A percentile compares a stretch with the other conserved stretches of the same genome.
Conservation (phyloP, 2,113 vertebrate species). For the Capricornis sumatraensis region DNA sequence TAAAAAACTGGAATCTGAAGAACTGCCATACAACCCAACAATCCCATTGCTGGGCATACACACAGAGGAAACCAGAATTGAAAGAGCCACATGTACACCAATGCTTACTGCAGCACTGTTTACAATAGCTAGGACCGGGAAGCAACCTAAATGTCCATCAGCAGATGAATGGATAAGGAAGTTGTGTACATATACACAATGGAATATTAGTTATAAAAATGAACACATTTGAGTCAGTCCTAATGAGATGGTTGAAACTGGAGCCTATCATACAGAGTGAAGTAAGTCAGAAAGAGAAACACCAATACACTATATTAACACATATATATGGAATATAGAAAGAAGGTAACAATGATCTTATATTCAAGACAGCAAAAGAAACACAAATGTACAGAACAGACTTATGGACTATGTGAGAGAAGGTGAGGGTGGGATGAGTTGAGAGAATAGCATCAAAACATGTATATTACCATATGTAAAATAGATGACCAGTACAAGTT, state of each 20-base stretch:
- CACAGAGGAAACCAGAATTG: not conserved
- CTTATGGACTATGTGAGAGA: not conserved
- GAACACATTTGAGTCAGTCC: not conserved
- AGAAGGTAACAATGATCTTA: not conserved
- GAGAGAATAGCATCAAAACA: not conserved
- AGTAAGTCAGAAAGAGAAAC: not conserved
- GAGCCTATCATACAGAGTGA: not conserved
- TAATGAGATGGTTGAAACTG: not conserved
- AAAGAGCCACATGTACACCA: not conserved
- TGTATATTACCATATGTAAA: not conserved
- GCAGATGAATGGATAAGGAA: not conserved
- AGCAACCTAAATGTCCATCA: not conserved
- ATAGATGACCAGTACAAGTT: not conserved
- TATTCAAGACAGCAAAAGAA: not conserved
- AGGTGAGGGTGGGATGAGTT: not conserved
- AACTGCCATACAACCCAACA: not conserved
- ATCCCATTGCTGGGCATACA: not conserved
- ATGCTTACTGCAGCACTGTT: not conserved
- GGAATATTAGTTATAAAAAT: not conserved
- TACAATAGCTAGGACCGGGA: not conserved
- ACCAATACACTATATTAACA: not conserved
- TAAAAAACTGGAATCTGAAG: not conserved
- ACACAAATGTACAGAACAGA: not conserved
- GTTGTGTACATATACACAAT: not conserved
- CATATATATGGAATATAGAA: not conserved